Evolutionary conservation across 2,888 invertebrate species (phyloP), one percentile per base, ranked within the genome.

Genomic region (Caenorhabditis panamensis): DNA sequence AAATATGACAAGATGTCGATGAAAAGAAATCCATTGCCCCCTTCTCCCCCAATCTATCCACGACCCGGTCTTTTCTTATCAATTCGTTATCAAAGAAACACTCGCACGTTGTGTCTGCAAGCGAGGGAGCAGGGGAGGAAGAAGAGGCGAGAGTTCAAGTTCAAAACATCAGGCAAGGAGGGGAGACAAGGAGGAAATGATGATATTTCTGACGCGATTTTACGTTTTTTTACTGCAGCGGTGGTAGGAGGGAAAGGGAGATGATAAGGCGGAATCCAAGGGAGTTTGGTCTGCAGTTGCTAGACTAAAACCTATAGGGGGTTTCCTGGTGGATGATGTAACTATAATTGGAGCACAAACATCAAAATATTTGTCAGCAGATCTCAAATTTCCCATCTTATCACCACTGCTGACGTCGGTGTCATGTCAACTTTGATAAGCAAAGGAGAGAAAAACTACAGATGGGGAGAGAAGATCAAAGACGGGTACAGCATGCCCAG

Each of bases 141-240:
- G n/a, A n/a, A 56, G 41, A 28, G 51, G 59, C 51, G 36, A 66
- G 67, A 76, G 59, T 66, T 64, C 61, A 61, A 73, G 75, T 76
- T 61, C 67, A 62, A 76, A 76, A 67, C 53, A 67, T 67, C 64
- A 67, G 56, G 31, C 16, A 36, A 41, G 11, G 51, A 49, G 31
- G 18, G 36, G 37, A 22, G 58, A n/a, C n/a, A 26, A n/a, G 28
- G 24, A 22, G 49, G 61, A 76, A 76, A 67, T 49, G 66, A 67
- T 76, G 67, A 62, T 53, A 67, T 54, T 58, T 61, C 41, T 64
- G 63, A 56, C 31, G 47, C 18, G 58, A n/a, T n/a, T n/a, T n/a
- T n/a, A n/a, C n/a, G n/a, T n/a, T 68, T 61, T 54, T 68, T 31
- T 31, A 62, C 22, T 53, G 44, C 51, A 41, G 36, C 44, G 47